These are phyloP conservation scores for Sphaerophoria taeniata DNA, from an alignment of 2,888 invertebrate genomes.

Conservation along the genomic window DNA sequence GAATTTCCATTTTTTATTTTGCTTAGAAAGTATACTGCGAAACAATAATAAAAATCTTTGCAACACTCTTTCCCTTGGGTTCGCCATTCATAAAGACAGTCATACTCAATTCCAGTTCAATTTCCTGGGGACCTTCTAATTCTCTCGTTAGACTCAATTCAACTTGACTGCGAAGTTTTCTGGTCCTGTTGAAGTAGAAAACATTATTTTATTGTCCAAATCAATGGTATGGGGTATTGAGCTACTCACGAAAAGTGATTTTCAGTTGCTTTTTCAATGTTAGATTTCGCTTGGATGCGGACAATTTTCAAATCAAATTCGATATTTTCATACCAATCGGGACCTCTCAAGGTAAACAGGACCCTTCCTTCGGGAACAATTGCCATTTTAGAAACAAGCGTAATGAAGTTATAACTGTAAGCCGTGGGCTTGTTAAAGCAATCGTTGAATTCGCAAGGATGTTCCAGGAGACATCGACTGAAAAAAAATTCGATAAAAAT, in stretches of 20 bases:
- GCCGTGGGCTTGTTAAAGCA: conserved; percentile 93
- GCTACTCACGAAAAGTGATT: conserved; percentile 84
- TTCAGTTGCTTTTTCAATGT: conserved; percentile 85
- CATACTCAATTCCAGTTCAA: conserved; percentile 91
- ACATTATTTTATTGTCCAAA: not conserved
- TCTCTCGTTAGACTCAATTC: conserved; percentile 89
- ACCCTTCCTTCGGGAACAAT: conserved; percentile 86
- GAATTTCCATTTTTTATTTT: not conserved
- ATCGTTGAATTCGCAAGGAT: conserved; percentile 86
- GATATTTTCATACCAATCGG: conserved; percentile 88
- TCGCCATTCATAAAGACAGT: conserved; percentile 89
- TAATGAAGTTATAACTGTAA: conserved; percentile 96
- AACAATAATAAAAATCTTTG: conserved; percentile 93
- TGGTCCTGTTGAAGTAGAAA: conserved; percentile 81
- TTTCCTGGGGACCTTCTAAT: conserved; percentile 94
- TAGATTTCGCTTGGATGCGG: conserved; percentile 87
- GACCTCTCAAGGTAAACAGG: conserved; percentile 95
- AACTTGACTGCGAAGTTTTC: conserved; percentile 87
- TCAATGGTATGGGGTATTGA: not conserved
- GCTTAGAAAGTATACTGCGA: conserved; percentile 91
- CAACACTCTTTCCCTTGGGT: conserved; percentile 92
- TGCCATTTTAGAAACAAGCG: conserved; percentile 92
- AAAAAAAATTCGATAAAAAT: conserved; percentile 77
- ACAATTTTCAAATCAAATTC: conserved; percentile 90
- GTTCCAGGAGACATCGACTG: conserved; percentile 90